Evolutionary conservation across 2,797 vertebrate species (phyloP).

Genomic region (Myotis findleyi): DNA sequence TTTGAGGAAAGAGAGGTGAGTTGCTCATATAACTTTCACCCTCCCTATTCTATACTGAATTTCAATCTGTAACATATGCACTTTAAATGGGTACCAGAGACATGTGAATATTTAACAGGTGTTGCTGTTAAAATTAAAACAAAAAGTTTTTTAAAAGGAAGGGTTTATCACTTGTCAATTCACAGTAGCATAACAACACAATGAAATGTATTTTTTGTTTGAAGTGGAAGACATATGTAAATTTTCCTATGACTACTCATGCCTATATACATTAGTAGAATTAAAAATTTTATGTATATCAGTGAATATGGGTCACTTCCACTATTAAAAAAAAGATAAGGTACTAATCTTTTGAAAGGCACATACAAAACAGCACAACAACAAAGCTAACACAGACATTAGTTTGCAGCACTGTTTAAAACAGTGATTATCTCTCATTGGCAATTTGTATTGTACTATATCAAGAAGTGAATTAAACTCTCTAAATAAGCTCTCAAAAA

Average conservation of each 20-base stretch:
- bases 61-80: slow-evolving; percentile 56
- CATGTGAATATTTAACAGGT: slow-evolving; percentile 60
- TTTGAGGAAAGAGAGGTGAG: not conserved
- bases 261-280: slow-evolving; percentile 11
- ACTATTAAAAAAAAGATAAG: not conserved
- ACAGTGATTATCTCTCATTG: slow-evolving; percentile 48
- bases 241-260: slow-evolving; percentile 40
- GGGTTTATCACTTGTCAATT: slow-evolving; percentile 36
- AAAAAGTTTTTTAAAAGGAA: slow-evolving; percentile 23
- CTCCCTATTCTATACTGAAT: slow-evolving; percentile 25
- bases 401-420: not conserved
- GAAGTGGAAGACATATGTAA: slow-evolving; percentile 2
- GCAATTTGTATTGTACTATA: slow-evolving; percentile 24
- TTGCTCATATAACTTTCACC: not conserved
- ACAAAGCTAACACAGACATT: not conserved
- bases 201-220: slow-evolving; percentile 10
- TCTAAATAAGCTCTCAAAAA: slow-evolving; percentile 17
- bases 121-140: slow-evolving; percentile 73
- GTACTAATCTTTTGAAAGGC: not conserved
- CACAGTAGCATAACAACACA: slow-evolving; percentile 53
- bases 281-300: not conserved
- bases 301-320: not conserved
- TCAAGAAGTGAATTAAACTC: not conserved
- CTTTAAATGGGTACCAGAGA: slow-evolving; percentile 45
- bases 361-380: not conserved